Evolutionary conservation across 2,797 vertebrate genomes (phyloP), one percentile per base, ranked within the genome.

Genomic region (Girardinus metallicus): DNA sequence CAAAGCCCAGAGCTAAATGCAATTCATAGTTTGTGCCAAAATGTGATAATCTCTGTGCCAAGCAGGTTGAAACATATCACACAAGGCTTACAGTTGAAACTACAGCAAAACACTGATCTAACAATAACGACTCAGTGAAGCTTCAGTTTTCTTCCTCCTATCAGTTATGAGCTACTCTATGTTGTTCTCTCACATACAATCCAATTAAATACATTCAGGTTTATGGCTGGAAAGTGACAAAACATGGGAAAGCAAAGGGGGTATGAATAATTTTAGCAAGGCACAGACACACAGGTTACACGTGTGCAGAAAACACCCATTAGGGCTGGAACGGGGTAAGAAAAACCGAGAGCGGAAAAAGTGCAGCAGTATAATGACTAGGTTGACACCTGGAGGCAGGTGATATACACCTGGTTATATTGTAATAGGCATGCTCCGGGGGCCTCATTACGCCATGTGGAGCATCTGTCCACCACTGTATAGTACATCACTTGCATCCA

Each of bases 351-450:
- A 89, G 78, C 49, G 89, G 87, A 93, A 94, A 94, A 93, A 90
- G 90, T 86, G 85, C 73, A 83, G 87, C 47, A 0, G 5, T 74
- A 88, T 92, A 95, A 94, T 91, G 75, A 94, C 81, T 85, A 87
- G 87, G 89, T 91, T 87, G 92, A 93, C 94, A 95, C 92, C 94
- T 94, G 94, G 91, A 91, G 83, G 66, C 46, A 64, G 84, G 73
- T 4, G 41, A 86, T 79, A 78, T 89, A 90, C 93, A 94, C 93
- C 94, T 94, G 94, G 92, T 93, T 93, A 87, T 85, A 84, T 90
- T 82, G 90, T 89, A 82, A 81, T 75, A 76, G 90, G 90, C 93
- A 92, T 81, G 87, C 91, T 94, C 76, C 81, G 55, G 79, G 86
- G 87, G 87, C 86, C 88, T 91, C 73, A 76, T 92, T 88, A 89